Conservation (phyloP, 2,113 vertebrate species). For the Dasyprocta punctata region DNA sequence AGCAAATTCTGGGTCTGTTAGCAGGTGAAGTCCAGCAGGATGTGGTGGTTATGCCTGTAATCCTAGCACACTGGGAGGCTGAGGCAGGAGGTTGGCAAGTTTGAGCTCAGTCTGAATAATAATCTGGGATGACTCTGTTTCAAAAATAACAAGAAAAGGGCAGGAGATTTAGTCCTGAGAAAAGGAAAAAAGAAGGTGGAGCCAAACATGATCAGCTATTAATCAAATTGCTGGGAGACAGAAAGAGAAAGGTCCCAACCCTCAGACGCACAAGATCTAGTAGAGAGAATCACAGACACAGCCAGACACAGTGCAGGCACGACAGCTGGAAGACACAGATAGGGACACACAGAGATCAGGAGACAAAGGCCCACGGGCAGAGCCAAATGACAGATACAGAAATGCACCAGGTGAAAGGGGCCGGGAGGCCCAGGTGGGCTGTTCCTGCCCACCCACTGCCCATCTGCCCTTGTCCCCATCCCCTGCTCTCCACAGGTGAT, state of each 20-base stretch:
- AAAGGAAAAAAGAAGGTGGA: background rate
- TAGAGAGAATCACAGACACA: background rate
- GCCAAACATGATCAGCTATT: background rate
- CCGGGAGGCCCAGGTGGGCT: rapidly evolving
- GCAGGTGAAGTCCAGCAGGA: background rate
- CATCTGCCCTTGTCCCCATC: background rate
- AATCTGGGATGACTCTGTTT: background rate
- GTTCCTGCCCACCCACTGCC: rapidly evolving
- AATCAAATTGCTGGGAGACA: background rate
- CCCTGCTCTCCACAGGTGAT: slow-evolving; percentile 78
- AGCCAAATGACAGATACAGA: background rate
- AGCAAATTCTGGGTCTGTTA: background rate
- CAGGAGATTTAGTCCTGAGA: background rate
- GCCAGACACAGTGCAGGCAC: background rate
- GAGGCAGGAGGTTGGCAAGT: background rate
- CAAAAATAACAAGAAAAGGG: background rate
- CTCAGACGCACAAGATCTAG: background rate
- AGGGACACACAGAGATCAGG: background rate
- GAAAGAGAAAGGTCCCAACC: background rate
- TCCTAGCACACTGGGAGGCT: background rate
- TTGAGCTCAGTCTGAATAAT: background rate
- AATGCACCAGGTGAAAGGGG: background rate
- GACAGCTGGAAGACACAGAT: background rate
- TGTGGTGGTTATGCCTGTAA: background rate
- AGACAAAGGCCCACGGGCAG: background rate